Percentiles rank a stretch among this genome's conserved stretches.
These are phyloP conservation scores for Ophioninae sp. DNA, from an alignment of 2,888 invertebrate species.

Conservation along the genomic window DNA sequence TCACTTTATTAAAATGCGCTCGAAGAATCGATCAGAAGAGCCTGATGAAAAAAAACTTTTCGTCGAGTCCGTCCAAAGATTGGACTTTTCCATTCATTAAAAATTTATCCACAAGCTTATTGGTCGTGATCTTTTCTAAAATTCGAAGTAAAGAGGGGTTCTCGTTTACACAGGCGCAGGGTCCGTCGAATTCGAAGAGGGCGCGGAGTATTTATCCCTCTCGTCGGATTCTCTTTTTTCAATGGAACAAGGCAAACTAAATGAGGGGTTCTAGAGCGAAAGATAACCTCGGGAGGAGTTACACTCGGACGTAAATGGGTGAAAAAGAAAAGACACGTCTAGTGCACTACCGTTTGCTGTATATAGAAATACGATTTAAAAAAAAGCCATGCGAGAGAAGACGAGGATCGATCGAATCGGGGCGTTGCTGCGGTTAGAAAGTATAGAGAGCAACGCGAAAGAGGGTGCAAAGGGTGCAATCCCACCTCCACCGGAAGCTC, in stretches of 20 bases:
- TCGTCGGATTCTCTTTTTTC: background rate
- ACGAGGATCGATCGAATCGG: constrained; percentile 75
- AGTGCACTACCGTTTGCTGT: constrained; percentile 38
- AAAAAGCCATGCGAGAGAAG: constrained; percentile 61
- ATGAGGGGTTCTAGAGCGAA: constrained; percentile 19
- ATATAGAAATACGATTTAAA: constrained; percentile 23
- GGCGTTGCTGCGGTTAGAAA: constrained; percentile 71
- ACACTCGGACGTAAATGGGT: constrained; percentile 29
- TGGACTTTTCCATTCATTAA: background rate
- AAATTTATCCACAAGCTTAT: background rate
- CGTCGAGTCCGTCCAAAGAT: too few species aligned
- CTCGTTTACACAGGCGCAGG: background rate
- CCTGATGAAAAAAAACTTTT: too few species aligned
- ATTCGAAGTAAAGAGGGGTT: background rate
- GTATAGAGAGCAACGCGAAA: constrained; percentile 56
- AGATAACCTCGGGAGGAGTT: constrained; percentile 28
- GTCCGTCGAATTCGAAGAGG: background rate
- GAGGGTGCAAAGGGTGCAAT: constrained; percentile 65
- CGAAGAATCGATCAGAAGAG: background rate
- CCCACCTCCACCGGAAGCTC: constrained; percentile 43
- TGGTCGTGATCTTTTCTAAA: background rate
- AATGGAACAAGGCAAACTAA: background rate
- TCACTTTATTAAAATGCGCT: too few species aligned
- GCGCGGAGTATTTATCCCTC: background rate
- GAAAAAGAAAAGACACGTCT: constrained; percentile 41